Base-by-base conservation (phyloP, 2,797 vertebrate species). In the Sorex maritimensis region DNA sequence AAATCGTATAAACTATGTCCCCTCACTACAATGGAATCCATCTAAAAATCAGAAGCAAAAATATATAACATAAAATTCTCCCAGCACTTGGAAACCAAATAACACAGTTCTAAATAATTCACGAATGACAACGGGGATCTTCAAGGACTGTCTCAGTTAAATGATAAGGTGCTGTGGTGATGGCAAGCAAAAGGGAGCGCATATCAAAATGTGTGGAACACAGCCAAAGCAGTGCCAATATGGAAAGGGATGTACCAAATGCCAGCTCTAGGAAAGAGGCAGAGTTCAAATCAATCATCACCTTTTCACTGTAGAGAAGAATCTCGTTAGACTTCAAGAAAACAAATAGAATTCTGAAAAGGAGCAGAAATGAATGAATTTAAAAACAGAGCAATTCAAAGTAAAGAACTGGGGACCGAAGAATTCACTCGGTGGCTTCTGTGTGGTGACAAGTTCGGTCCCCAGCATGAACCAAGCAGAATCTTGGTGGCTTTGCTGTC, bases 251-350 rank as follows among this genome's bases (percentile, higher is more conserved):
- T n/a, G 61, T 9, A 68, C 15, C 72, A 58, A 74, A 86, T 79
- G 6, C 49, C 5, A 10, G 61, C 67, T 38, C 49, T 61, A 83
- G 69, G 65, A 49, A 77, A 75, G 13, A 81, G 28, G 26, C 73
- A 69, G 79, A 78, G 26, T 69, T 69, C 30, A 26, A 77, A 44
- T 84, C 63, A 82, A 41, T 55, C 6, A 63, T 67, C 19, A 41
- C 14, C 9, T 65, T 8, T 80, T 73, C 3, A 88, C 61, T 52
- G n/a, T 68, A 83, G 30, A 52, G 61, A 84, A 81, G 61, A 21
- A 65, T 28, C 17, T 17, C 34, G 44, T 74, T 80, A 88, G 83
- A 83, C 14, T 74, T 23, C 80, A 95, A 87, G n/a, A 82, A 86
- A 90, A 63, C 3, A 63, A 24, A 75, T 46, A 79, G 10, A 28